Evolutionary conservation across 92 coral and sea anemone species (phyloP).

Genomic region (Anthopleura xanthogrammica): DNA sequence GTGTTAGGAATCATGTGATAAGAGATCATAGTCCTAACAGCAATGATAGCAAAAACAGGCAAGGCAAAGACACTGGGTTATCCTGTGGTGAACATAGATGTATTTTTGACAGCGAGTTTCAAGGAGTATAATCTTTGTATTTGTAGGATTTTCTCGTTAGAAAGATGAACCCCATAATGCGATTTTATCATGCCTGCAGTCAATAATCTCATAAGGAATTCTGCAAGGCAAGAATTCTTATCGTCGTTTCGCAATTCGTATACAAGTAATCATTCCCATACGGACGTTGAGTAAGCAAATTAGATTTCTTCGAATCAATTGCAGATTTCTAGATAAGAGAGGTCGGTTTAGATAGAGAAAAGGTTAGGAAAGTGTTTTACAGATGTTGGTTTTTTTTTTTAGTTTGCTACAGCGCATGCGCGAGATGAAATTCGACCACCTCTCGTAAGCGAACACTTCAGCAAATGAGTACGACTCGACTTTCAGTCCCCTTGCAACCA

Average conservation of each 20-base stretch:
- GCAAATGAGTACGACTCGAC: background rate
- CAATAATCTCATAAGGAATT: background rate
- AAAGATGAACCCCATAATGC: background rate
- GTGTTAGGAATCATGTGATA: background rate
- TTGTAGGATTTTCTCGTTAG: background rate
- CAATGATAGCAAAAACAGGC: background rate
- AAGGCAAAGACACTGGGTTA: background rate
- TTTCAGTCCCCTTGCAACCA: no score
- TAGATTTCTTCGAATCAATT: background rate
- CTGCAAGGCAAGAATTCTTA: background rate
- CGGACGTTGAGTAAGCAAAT: background rate
- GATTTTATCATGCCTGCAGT: background rate
- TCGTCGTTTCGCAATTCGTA: background rate
- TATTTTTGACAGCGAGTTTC: no score
- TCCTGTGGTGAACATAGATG: no score
- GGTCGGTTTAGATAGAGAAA: background rate
- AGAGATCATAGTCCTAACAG: background rate
- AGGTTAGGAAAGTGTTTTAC: background rate
- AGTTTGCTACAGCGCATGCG: background rate
- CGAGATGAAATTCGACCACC: background rate
- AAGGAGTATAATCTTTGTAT: background rate
- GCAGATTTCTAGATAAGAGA: background rate
- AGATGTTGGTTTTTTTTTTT: background rate
- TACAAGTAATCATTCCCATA: background rate
- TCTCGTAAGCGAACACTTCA: background rate